phyloP scores from a whole-genome alignment of 1,140 invertebrate genomes.

The Chymomyza costata region DNA sequence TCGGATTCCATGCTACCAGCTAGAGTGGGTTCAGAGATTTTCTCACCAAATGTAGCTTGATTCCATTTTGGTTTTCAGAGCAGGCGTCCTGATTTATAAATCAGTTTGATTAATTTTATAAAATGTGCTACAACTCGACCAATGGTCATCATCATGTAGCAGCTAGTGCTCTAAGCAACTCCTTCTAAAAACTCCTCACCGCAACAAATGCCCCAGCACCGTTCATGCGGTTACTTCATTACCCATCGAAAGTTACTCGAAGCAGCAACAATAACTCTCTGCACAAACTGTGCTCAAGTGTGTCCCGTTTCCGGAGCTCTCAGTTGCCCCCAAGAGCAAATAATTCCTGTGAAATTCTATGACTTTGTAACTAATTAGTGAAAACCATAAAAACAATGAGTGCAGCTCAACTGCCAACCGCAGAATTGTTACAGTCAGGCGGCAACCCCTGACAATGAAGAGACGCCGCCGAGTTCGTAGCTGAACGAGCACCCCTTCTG shows the following conservation, averaged over 20 bases:
- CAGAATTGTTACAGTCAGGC: conserved; percentile 33
- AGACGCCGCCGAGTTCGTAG: not conserved
- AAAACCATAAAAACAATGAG: conserved; percentile 73
- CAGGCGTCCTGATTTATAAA: too few relatives aligned
- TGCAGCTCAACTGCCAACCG: conserved; percentile 33
- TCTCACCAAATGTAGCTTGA: too few relatives aligned
- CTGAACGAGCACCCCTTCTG: conserved; percentile 4
- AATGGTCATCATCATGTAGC: too few relatives aligned
- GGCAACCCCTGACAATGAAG: conserved; percentile 17
- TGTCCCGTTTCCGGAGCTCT: too few relatives aligned
- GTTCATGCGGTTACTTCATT: conserved; percentile 12
- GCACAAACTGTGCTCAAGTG: conserved; percentile 35
- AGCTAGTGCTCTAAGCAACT: too few relatives aligned
- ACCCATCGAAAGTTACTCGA: conserved; percentile 10
- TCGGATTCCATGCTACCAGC: too few relatives aligned
- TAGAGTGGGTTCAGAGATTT: too few relatives aligned
- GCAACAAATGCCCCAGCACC: not conserved
- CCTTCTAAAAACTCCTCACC: too few relatives aligned
- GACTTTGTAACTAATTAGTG: conserved; percentile 74
- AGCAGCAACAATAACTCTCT: conserved; percentile 49
- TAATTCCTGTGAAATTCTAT: conserved; percentile 71
- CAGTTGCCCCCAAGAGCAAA: too few relatives aligned
- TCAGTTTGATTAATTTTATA: too few relatives aligned
- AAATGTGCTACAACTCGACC: too few relatives aligned
- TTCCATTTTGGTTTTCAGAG: too few relatives aligned